These are phyloP conservation scores for Pseudopipra pipra DNA, from an alignment of 2,113 vertebrate genomes.

Conservation along the genomic window DNA sequence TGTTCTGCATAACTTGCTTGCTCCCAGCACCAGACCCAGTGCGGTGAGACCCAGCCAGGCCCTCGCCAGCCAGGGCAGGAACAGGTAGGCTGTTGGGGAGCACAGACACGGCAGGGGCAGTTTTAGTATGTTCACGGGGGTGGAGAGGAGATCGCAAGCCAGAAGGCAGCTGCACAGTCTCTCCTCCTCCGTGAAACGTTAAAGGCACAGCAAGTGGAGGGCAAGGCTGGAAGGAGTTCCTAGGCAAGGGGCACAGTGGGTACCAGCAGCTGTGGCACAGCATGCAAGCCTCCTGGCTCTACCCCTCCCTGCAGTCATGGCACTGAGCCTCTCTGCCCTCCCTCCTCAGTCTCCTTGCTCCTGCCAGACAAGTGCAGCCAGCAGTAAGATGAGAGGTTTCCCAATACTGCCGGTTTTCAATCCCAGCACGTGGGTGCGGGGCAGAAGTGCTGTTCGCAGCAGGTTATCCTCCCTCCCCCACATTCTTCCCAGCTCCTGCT, in stretches of 20 bases:
- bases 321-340: neutral
- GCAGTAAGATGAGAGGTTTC: constrained; percentile 49
- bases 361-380: neutral
- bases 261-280: neutral
- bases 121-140: neutral
- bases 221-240: neutral
- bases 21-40: neutral
- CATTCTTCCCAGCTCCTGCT: neutral
- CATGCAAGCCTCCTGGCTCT: fast-evolving
- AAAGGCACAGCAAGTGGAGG: neutral
- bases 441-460: constrained; percentile 14
- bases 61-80: neutral
- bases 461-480: neutral
- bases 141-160: neutral
- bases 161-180: neutral
- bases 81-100: neutral
- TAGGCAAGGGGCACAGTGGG: neutral
- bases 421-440: neutral
- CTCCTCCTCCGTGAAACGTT: neutral
- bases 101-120: fast-evolving
- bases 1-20: neutral
- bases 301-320: fast-evolving
- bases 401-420: neutral
- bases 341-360: constrained; percentile 13
- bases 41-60: neutral